Evolutionary conservation across 2,113 vertebrate species (phyloP).

Genomic region (Ondatra zibethicus): DNA sequence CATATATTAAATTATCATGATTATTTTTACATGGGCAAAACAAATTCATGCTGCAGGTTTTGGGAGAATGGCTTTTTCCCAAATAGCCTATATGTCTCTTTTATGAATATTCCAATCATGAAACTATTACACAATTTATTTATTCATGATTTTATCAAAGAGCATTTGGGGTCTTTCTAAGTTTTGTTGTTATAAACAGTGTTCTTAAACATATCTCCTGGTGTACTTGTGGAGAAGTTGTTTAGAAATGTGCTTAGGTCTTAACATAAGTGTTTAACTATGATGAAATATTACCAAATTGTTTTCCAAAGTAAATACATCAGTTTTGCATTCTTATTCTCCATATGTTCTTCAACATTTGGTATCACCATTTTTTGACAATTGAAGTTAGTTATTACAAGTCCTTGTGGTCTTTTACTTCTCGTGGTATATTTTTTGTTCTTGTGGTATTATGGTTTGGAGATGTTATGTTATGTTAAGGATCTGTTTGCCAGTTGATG

Average conservation of each 20-base stretch:
- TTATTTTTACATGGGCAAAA: not conserved
- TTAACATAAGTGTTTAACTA: not conserved
- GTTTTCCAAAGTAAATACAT: not conserved
- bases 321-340: not conserved
- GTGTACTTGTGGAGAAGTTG: not conserved
- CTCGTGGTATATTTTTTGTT: not conserved
- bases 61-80: not conserved
- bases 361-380: not conserved
- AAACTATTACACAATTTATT: slow-evolving; percentile 1
- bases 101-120: not conserved
- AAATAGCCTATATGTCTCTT: not conserved
- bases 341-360: not conserved
- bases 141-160: not conserved
- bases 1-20: not conserved
- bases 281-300: not conserved
- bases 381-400: not conserved
- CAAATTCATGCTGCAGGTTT: not conserved
- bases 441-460: not conserved
- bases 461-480: not conserved
- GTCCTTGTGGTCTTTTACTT: slow-evolving; percentile 26
- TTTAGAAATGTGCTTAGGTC: not conserved
- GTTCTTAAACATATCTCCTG: not conserved
- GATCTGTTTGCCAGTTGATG: not conserved
- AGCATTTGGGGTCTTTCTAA: not conserved
- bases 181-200: not conserved